phyloP scores from a whole-genome alignment of 2,113 vertebrate genomes.

The Thinocorus orbignyianus region DNA sequence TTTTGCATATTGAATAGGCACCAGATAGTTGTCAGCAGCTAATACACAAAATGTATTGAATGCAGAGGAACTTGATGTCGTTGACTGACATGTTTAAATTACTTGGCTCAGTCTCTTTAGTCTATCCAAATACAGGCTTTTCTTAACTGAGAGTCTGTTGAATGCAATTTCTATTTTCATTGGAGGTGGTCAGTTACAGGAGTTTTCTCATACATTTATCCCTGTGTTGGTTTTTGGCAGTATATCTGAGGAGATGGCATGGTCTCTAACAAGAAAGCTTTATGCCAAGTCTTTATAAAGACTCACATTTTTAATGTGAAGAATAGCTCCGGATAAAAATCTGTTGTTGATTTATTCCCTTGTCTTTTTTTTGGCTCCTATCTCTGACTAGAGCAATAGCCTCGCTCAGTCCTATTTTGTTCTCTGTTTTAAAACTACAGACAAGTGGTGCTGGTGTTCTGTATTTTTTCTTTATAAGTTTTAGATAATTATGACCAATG shows the following conservation, averaged over 20 bases:
- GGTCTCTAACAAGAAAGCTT: neutral
- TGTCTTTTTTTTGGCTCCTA: constrained; percentile 15
- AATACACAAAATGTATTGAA: neutral
- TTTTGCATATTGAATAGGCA: neutral
- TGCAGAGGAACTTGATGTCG: neutral
- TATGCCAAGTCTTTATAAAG: constrained; percentile 18
- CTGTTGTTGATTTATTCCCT: constrained; percentile 33
- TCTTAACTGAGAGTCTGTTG: neutral
- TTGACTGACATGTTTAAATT: neutral
- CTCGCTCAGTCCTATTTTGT: neutral
- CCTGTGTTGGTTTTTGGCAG: neutral
- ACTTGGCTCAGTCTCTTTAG: neutral
- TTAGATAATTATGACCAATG: neutral
- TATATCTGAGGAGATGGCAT: neutral
- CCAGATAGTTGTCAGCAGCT: neutral
- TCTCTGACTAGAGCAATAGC: neutral
- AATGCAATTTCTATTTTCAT: neutral
- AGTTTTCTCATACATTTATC: neutral
- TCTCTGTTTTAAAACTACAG: neutral
- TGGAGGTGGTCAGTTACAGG: neutral
- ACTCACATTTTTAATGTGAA: constrained; percentile 13
- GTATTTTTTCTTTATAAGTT: neutral
- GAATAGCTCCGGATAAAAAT: constrained; percentile 20
- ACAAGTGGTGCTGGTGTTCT: neutral
- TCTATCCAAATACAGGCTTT: neutral